Evolutionary conservation across 2,113 vertebrate genomes (phyloP), one percentile per base, ranked within the genome.

Genomic region (Eubucco bourcierii): DNA sequence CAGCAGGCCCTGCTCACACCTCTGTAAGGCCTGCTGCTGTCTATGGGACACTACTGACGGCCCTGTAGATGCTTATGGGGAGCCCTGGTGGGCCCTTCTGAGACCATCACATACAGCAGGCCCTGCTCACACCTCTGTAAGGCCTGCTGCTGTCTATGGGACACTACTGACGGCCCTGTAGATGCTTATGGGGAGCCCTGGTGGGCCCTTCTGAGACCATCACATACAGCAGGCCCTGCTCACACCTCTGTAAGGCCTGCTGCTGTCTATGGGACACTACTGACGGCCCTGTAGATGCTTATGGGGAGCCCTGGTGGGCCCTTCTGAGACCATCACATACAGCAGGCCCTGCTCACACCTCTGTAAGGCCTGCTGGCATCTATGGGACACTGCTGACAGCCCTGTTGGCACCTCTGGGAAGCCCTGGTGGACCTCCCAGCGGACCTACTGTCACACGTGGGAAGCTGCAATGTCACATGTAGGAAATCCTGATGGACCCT

Each of bases 61-160:
- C 27, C 15, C 55, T 56, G 27, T 6, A 16, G 34, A 23, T 12
- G 9, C 59, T 21, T 25, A 61, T 15, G 15, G 58, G 34, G 28
- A 31, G 29, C 63, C 31, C 46, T 37, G 21, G 70, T 17, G 28
- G 37, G 3, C 10, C 44, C 44, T 46, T 46, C 44, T 18, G 15
- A 46, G 44, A 46, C 44, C 44, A 46, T 6, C 44, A 46, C 44
- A 16, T 65, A 53, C 25, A 25, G 52, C 11, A 53, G 9, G 7
- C 1, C 6, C 7, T 3, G 6, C 23, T 3, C 41, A 16, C 37
- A 7, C 6, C 9, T 4, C 6, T 12, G 12, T 7, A 28, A 39
- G 15, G 27, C 20, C 9, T n/a, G 29, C 50, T 44, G 28, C 28
- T 44, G 33, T 46, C 12, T 28, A 0, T n/a, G 17, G 46, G 23